These are phyloP conservation scores for Sandelia bainsii DNA, from an alignment of 2,797 vertebrate species.

Conservation along the genomic window DNA sequence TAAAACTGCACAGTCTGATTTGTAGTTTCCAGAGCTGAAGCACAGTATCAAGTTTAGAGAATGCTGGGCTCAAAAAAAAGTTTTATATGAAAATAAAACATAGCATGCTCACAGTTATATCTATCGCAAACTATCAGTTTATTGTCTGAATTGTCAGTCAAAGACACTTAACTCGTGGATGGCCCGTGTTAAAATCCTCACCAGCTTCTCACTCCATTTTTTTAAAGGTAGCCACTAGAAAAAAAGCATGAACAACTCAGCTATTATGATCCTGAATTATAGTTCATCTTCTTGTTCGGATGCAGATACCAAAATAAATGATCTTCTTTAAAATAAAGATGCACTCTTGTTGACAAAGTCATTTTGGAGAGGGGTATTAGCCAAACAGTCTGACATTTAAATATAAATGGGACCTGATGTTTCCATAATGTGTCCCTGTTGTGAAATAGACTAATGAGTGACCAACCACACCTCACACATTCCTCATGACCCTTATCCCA, in stretches of 20 bases:
- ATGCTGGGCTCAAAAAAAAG: not conserved
- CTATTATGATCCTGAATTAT: not conserved
- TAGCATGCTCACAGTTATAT: not conserved
- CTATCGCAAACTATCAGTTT: not conserved
- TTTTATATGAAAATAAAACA: constrained; percentile 9
- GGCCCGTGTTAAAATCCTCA: not conserved
- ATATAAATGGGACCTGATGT: constrained; percentile 66
- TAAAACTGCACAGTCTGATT: not conserved
- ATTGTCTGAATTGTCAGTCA: constrained; percentile 6
- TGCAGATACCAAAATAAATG: not conserved
- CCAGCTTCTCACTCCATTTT: too few species aligned
- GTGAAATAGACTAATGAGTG: constrained; percentile 77
- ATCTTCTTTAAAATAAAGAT: constrained; percentile 1
- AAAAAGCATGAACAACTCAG: too few species aligned
- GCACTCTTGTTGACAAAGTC: not conserved
- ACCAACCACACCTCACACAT: constrained; percentile 79
- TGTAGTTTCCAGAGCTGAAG: not conserved
- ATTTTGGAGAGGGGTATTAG: constrained; percentile 14
- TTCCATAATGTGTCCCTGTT: constrained; percentile 54
- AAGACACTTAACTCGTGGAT: not conserved
- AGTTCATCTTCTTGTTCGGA: not conserved
- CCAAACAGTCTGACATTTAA: constrained; percentile 38
- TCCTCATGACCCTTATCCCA: constrained; percentile 74
- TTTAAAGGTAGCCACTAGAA: not conserved
- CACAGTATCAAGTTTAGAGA: not conserved